Conservation (phyloP, 2,888 invertebrate species). For the Calameuta pallipes region DNA sequence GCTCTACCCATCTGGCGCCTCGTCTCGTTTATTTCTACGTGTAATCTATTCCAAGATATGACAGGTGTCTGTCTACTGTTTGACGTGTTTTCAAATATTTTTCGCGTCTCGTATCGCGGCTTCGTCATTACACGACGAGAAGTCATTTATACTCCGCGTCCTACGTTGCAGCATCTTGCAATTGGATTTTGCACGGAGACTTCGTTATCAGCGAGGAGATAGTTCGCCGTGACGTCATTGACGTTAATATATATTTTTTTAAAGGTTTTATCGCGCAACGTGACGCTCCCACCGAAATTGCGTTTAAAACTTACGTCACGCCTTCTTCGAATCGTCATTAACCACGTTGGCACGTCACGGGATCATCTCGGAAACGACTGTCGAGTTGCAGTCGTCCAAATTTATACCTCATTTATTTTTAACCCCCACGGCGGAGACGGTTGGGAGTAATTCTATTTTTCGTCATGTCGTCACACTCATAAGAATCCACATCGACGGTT, state of each 20-base stretch:
- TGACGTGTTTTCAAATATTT: neutral
- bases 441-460: neutral
- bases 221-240: neutral
- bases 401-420: neutral
- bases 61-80: neutral
- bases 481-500: neutral
- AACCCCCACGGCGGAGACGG: neutral
- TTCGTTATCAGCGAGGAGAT: neutral
- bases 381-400: neutral
- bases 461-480: neutral
- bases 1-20: neutral
- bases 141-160: neutral
- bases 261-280: neutral
- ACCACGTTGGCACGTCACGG: neutral
- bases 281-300: neutral
- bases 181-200: neutral
- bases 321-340: neutral
- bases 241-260: neutral
- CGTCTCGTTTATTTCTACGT: neutral
- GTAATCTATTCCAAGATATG: neutral
- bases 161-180: neutral
- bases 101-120: neutral
- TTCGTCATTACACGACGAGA: neutral
- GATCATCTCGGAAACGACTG: neutral
- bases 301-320: neutral